Conservation (phyloP, 1,140 invertebrate genomes). For the Diabrotica undecimpunctata region DNA sequence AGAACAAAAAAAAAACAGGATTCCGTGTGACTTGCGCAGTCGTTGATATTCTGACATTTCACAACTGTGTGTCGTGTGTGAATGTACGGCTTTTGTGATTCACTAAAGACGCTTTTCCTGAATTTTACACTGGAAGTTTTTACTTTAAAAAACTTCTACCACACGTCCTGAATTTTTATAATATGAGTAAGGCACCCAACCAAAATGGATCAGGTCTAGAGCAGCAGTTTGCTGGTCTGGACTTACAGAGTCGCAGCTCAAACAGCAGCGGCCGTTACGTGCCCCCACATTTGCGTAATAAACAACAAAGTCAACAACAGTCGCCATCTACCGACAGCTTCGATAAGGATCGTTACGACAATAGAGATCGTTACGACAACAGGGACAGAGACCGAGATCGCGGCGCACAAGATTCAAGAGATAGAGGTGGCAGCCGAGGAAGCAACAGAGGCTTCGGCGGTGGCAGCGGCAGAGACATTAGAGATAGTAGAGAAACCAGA, state of each 20-base stretch:
- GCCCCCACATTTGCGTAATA: conserved; percentile 82
- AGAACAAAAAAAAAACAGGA: not conserved
- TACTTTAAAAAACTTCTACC: conserved; percentile 37
- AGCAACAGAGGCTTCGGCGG: conserved; percentile 27
- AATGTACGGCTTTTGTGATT: conserved; percentile 27
- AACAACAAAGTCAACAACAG: conserved; percentile 42
- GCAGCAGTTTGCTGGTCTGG: conserved; percentile 99
- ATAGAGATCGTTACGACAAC: not conserved
- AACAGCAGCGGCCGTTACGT: conserved; percentile 78
- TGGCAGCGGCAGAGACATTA: conserved; percentile 42
- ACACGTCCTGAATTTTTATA: conserved; percentile 70
- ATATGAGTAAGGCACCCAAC: conserved; percentile 99
- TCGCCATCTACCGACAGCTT: not conserved
- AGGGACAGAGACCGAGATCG: conserved; percentile 41
- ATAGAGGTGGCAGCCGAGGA: conserved; percentile 32
- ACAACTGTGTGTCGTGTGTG: conserved; percentile 26
- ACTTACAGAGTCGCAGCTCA: conserved; percentile 83
- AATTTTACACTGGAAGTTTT: conserved; percentile 38
- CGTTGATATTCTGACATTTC: conserved; percentile 16
- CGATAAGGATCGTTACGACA: conserved; percentile 14
- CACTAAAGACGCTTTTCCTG: conserved; percentile 40
- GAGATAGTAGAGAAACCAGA: conserved; percentile 30
- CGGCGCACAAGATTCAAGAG: conserved; percentile 35
- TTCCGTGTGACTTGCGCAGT: conserved; percentile 20
- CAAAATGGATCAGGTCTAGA: conserved; percentile 99